A percentile compares a stretch with the other conserved stretches of the same genome.
phyloP scores from a whole-genome alignment of 1,140 invertebrate genomes.

The Pseudomyrmex pallidus region DNA sequence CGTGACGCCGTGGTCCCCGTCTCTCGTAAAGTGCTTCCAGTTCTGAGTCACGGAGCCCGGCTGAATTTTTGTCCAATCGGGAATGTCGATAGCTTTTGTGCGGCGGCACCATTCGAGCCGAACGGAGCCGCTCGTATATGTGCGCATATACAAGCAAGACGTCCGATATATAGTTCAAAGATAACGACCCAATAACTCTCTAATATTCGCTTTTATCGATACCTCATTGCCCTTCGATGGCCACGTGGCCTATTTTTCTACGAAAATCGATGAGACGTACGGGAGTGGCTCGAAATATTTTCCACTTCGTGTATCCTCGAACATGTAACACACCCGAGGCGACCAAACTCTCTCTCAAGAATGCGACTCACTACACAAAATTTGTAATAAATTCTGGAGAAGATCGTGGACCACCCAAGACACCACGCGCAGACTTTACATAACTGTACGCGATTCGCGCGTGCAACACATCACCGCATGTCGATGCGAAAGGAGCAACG shows the following conservation, averaged over 20 bases:
- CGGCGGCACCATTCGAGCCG: constrained; percentile 64
- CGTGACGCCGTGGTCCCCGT: constrained; percentile 76
- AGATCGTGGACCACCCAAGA: constrained; percentile 38
- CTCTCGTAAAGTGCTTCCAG: constrained; percentile 81
- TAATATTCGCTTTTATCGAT: constrained; percentile 57
- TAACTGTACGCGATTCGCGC: constrained; percentile 12
- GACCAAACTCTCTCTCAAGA: not conserved
- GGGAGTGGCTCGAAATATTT: not conserved
- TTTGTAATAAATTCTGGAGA: constrained; percentile 46
- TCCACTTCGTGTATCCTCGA: not conserved
- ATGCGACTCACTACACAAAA: constrained; percentile 12
- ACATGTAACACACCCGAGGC: not conserved
- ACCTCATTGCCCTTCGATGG: constrained; percentile 5
- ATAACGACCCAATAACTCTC: constrained; percentile 74
- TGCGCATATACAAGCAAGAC: not conserved
- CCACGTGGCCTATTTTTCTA: constrained; percentile 1
- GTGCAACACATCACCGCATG: constrained; percentile 38
- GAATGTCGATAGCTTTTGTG: constrained; percentile 79
- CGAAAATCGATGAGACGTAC: not conserved
- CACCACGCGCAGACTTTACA: constrained; percentile 35
- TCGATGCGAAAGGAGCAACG: constrained; percentile 62
- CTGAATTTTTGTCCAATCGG: constrained; percentile 81
- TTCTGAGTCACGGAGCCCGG: constrained; percentile 78
- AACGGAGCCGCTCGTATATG: constrained; percentile 50
- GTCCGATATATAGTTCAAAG: constrained; percentile 66